Evolutionary conservation across 2,113 vertebrate species (phyloP).

Genomic region (Xiphophorus hellerii): DNA sequence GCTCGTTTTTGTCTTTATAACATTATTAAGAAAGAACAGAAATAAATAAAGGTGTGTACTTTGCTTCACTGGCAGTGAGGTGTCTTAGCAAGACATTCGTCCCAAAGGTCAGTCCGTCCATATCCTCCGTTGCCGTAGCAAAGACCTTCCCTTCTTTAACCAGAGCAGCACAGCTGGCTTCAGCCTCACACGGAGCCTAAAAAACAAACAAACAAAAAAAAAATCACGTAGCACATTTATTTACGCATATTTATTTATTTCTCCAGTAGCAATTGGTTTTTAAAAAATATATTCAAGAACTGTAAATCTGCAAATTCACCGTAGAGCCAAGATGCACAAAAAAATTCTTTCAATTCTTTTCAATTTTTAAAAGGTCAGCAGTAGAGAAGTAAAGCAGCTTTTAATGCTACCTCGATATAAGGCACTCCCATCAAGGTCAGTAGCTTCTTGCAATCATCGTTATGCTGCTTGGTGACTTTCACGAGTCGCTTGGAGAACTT

Average conservation of each 20-base stretch:
- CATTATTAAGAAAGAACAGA: neutral
- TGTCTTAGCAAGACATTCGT: constrained; percentile 91
- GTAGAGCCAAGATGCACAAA: too few relatives aligned
- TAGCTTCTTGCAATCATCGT: constrained; percentile 91
- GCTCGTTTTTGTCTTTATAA: neutral
- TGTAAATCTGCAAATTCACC: too few relatives aligned
- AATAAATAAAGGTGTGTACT: constrained; percentile 64
- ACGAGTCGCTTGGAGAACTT: constrained; percentile 95
- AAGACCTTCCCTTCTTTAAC: constrained; percentile 93
- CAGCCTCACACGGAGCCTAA: constrained; percentile 92
- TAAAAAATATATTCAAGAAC: too few relatives aligned
- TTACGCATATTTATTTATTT: too few relatives aligned
- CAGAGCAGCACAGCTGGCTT: constrained; percentile 90
- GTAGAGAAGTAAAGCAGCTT: neutral
- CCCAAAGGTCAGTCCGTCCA: constrained; percentile 97
- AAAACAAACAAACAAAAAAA: neutral
- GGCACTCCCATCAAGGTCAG: constrained; percentile 94
- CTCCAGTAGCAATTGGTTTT: too few relatives aligned
- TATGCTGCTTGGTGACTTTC: constrained; percentile 95
- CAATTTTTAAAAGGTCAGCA: neutral
- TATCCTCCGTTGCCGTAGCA: constrained; percentile 93
- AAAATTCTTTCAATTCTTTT: neutral
- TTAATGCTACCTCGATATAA: constrained; percentile 82
- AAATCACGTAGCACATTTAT: too few relatives aligned
- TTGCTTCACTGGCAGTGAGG: constrained; percentile 95